Evolutionary conservation across 2,888 invertebrate genomes (phyloP), one percentile per base, ranked within the genome.

Genomic region (Strigamia transsilvanica): DNA sequence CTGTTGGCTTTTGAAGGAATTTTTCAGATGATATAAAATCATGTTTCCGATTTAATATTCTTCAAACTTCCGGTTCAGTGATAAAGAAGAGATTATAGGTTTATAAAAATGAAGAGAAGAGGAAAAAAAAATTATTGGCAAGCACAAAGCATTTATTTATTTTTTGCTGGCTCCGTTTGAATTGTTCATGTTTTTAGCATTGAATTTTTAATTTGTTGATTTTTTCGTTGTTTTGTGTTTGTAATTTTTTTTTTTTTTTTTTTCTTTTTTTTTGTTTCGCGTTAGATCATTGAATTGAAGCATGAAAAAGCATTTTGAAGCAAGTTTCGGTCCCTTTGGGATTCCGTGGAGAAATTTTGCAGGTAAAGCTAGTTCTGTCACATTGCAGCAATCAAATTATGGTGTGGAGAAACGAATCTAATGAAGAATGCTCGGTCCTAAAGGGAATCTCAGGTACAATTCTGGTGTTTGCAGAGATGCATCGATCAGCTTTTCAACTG

Each of bases 1-100:
- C 13, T 46, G 46, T 46, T 46, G 46, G 46, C 46, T 46, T 38
- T 46, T 46, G 46, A 46, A 12, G n/a, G 46, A 46, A 46, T 46
- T 46, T 46, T 46, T 46, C 46, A 46, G 46, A 10, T 46, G 46
- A 46, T 46, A 46, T 46, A 46, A 46, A 46, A 46, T 46, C 46
- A 46, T 46, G 46, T 46, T 46, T 46, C 46, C 46, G 46, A 46
- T 46, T 46, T 46, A 46, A 46, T 46, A 46, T 46, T 46, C 46
- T 46, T 46, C 46, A n/a, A 46, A 46, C 46, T 46, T 46, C 46
- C 46, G 13, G 46, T n/a, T 46, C 46, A 46, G n/a, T 46, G 46
- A 46, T 46, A 46, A 46, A 46, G 46, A 46, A 46, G n/a, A 46
- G 46, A 46, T 46, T 46, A 46, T 5, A 46, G n/a, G n/a, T 13